Conservation (phyloP, 2,113 vertebrate species). For the Dipodomys merriami region DNA sequence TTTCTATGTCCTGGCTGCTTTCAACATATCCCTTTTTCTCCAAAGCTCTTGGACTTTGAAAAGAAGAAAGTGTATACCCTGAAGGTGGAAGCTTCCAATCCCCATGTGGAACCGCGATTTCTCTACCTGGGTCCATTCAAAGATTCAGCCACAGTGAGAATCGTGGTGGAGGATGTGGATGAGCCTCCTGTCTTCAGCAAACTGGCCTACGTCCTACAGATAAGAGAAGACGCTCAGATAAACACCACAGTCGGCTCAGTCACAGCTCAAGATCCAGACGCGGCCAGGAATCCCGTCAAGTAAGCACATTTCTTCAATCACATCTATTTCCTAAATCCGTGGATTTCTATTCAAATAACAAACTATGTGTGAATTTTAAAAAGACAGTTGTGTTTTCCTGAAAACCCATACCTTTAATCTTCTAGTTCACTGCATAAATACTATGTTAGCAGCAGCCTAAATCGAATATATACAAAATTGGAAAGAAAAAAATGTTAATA, state of each 20-base stretch:
- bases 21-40: neutral
- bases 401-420: neutral
- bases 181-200: constrained; percentile 95
- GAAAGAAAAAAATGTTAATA: neutral
- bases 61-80: constrained; percentile 92
- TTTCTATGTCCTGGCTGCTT: constrained; percentile 37
- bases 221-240: constrained; percentile 91
- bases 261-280: constrained; percentile 93
- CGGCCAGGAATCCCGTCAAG: constrained; percentile 92
- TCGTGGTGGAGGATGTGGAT: constrained; percentile 94
- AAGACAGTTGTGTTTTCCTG: constrained; percentile 34
- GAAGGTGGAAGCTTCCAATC: constrained; percentile 94
- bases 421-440: constrained; percentile 33
- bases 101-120: constrained; percentile 91
- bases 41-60: constrained; percentile 94
- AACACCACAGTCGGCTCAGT: constrained; percentile 91
- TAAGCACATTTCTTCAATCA: constrained; percentile 80
- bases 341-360: neutral
- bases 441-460: constrained; percentile 26
- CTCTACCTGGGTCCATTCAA: constrained; percentile 92
- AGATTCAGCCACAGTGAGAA: constrained; percentile 92
- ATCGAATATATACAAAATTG: constrained; percentile 18
- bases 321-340: neutral
- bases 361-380: neutral
- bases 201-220: constrained; percentile 92